A percentile compares a stretch with the other conserved stretches of the same genome.
phyloP scores from a whole-genome alignment of 2,797 vertebrate species.

The Syngnathus acus region DNA sequence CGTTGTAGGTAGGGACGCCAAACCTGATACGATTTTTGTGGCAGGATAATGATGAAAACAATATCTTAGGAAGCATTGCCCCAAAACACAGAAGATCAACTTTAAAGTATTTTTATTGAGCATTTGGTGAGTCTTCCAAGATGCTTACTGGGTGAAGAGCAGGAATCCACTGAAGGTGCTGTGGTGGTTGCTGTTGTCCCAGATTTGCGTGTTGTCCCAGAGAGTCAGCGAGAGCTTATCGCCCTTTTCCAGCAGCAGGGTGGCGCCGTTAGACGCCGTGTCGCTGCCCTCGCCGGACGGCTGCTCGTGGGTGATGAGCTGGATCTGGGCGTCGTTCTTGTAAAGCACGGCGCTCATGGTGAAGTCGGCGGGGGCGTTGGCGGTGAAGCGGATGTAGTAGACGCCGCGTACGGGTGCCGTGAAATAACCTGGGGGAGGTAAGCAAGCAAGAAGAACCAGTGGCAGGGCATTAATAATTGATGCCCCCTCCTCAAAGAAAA shows the following conservation, averaged over 20 bases:
- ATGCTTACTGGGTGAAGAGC: conserved; percentile 37
- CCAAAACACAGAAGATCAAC: neutral
- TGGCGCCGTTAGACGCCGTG: conserved; percentile 49
- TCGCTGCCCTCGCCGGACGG: conserved; percentile 42
- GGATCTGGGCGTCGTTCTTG: neutral
- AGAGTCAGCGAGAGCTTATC: conserved; percentile 38
- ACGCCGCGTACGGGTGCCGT: conserved; percentile 42
- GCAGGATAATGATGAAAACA: neutral
- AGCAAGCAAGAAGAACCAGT: neutral
- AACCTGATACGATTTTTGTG: neutral
- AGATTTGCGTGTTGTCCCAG: conserved; percentile 49
- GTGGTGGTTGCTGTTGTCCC: conserved; percentile 56
- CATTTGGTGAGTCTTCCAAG: neutral
- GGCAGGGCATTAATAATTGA: neutral
- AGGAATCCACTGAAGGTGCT: conserved; percentile 56
- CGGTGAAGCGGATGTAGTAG: conserved; percentile 48
- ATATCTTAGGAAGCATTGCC: neutral
- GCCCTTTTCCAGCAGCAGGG: conserved; percentile 41
- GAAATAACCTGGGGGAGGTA: conserved; percentile 37
- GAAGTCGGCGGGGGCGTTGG: conserved; percentile 34
- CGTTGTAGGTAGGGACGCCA: neutral
- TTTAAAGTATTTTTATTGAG: neutral
- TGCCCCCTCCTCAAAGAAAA: no score
- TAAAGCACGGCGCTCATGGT: conserved; percentile 42
- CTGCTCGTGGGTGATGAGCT: conserved; percentile 42